Evolutionary conservation across 2,797 vertebrate species (phyloP).

Genomic region (Sebastes reedi): DNA sequence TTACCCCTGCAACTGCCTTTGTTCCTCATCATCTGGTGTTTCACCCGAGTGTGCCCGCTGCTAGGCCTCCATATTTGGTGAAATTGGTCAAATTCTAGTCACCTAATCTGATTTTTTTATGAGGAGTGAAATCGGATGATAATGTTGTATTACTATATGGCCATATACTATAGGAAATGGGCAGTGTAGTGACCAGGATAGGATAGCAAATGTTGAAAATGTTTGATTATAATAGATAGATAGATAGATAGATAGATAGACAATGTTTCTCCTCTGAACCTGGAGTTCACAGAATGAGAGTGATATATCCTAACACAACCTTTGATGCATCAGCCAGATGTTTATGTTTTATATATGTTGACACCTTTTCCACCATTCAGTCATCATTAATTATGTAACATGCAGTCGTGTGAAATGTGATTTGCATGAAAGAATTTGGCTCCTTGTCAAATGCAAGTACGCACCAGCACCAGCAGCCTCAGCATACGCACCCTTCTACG

Average conservation of each 20-base stretch:
- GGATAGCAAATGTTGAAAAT: background rate
- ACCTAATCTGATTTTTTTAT: background rate
- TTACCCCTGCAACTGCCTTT: slow-evolving; percentile 53
- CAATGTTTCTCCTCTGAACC: slow-evolving; percentile 24
- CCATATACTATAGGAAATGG: background rate
- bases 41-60: background rate
- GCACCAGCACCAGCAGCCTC: slow-evolving; percentile 10
- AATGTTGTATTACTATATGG: background rate
- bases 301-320: slow-evolving; percentile 9
- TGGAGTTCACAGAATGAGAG: background rate
- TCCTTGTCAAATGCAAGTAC: slow-evolving; percentile 13
- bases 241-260: too few species aligned
- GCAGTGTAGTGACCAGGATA: background rate
- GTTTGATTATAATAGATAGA: background rate
- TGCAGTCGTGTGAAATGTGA: slow-evolving; percentile 13
- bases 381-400: slow-evolving; percentile 43
- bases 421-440: slow-evolving; percentile 23
- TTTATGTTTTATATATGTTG: slow-evolving; percentile 30
- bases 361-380: slow-evolving; percentile 10
- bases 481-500: background rate
- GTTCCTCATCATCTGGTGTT: slow-evolving; percentile 31
- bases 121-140: background rate
- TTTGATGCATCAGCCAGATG: background rate
- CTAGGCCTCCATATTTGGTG: background rate
- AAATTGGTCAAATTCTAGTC: background rate